Percentiles rank a stretch among this genome's conserved stretches.
phyloP scores from a whole-genome alignment of 92 coral and sea anemone genomes.

The Phenganax marumi region DNA sequence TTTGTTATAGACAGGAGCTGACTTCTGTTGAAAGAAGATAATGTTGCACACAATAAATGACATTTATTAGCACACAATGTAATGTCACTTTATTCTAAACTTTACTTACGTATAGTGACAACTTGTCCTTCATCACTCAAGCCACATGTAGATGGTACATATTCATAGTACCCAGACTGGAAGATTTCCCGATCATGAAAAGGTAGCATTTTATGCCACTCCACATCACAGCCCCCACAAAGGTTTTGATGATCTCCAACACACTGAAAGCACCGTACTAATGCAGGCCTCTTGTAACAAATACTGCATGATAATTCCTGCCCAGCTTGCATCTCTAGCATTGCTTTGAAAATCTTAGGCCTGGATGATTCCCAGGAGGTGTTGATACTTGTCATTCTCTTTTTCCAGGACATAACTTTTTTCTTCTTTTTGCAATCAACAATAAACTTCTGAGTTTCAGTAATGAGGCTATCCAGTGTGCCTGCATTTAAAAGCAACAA shows the following conservation, averaged over 20 bases:
- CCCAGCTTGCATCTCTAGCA: too few relatives aligned
- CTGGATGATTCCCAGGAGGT: too few relatives aligned
- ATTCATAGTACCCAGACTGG: not conserved
- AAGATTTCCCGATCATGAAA: not conserved
- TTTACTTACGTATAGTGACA: too few relatives aligned
- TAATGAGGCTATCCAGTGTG: not conserved
- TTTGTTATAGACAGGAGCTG: not conserved
- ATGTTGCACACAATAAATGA: not conserved
- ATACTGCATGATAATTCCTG: too few relatives aligned
- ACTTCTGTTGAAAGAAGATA: not conserved
- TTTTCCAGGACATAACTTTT: conserved; percentile 9
- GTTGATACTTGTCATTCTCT: not conserved
- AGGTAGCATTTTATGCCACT: not conserved
- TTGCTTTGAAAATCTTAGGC: too few relatives aligned
- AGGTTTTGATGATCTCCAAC: too few relatives aligned
- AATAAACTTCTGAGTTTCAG: not conserved
- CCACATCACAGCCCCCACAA: not conserved
- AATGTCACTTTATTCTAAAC: not conserved
- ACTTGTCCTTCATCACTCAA: not conserved
- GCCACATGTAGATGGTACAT: not conserved
- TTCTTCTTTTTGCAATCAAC: not conserved
- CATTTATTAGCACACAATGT: not conserved
- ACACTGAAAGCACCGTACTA: too few relatives aligned
- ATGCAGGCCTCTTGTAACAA: too few relatives aligned
- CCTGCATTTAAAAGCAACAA: too few relatives aligned